phyloP scores from a whole-genome alignment of 2,113 vertebrate genomes.

The Mustelus asterias region DNA sequence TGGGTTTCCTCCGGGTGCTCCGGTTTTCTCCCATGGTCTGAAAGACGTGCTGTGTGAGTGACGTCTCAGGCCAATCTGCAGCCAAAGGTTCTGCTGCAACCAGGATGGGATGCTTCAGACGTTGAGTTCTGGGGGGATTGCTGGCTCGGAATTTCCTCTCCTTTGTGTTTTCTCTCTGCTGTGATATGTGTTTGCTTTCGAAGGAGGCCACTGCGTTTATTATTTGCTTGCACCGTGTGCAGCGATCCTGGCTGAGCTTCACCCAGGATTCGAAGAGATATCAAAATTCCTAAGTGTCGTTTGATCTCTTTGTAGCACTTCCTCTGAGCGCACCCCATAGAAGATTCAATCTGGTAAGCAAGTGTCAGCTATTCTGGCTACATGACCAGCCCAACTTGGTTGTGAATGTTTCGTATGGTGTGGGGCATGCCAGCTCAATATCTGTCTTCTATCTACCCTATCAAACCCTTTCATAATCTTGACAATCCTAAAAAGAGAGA shows the following conservation, averaged over 20 bases:
- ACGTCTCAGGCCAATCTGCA: background rate
- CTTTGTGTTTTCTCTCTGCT: background rate
- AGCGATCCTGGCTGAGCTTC: too few species aligned
- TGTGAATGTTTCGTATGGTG: too few species aligned
- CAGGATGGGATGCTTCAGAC: background rate
- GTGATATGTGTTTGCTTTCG: background rate
- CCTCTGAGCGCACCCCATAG: background rate
- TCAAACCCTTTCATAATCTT: too few species aligned
- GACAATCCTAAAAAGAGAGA: too few species aligned
- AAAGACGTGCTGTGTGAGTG: background rate
- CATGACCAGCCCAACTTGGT: too few species aligned
- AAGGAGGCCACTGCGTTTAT: background rate
- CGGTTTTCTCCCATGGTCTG: too few species aligned
- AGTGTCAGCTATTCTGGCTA: too few species aligned
- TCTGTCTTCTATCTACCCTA: too few species aligned
- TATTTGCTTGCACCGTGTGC: too few species aligned
- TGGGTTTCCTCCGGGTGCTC: too few species aligned
- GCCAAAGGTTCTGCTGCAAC: background rate
- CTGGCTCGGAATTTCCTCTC: background rate
- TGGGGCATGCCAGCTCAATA: too few species aligned
- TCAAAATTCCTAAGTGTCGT: background rate
- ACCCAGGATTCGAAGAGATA: background rate
- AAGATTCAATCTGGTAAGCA: background rate
- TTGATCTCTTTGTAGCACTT: background rate
- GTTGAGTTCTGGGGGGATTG: background rate